Evolutionary conservation across 2,113 vertebrate genomes (phyloP).

Genomic region (Cavia aperea): DNA sequence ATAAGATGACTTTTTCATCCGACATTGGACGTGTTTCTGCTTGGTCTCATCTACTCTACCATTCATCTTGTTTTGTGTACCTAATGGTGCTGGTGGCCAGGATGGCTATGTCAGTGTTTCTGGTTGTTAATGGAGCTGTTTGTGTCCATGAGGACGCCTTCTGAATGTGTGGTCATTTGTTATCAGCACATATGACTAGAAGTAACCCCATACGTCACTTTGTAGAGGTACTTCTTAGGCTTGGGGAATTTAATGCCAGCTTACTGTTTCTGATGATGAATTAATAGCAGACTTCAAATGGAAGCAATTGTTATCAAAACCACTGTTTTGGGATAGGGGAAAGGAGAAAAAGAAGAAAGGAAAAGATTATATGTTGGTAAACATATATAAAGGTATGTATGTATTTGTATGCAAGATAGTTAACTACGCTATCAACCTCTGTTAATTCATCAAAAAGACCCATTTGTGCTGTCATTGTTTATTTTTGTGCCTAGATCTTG

Average conservation of each 20-base stretch:
- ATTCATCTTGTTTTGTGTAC: conserved; percentile 50
- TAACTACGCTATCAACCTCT: no score
- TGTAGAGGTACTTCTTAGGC: not conserved
- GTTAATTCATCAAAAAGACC: no score
- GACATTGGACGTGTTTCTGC: not conserved
- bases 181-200: not conserved
- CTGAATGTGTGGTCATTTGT: not conserved
- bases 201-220: not conserved
- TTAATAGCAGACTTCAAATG: conserved; percentile 20
- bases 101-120: conserved; percentile 34
- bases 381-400: no score
- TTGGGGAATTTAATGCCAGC: conserved; percentile 22
- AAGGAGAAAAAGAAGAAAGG: no score
- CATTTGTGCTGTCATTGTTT: no score
- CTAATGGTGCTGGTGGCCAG: not conserved
- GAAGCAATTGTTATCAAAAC: conserved; percentile 8
- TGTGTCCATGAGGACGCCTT: not conserved
- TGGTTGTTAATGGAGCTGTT: conserved; percentile 47
- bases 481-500: no score
- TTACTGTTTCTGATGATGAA: not conserved
- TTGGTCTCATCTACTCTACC: not conserved
- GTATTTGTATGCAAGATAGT: no score
- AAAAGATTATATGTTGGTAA: no score
- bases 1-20: conserved; percentile 3
- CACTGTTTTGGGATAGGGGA: not conserved